Evolutionary conservation across 2,888 invertebrate species (phyloP).

Genomic region (Ormia ochracea): DNA sequence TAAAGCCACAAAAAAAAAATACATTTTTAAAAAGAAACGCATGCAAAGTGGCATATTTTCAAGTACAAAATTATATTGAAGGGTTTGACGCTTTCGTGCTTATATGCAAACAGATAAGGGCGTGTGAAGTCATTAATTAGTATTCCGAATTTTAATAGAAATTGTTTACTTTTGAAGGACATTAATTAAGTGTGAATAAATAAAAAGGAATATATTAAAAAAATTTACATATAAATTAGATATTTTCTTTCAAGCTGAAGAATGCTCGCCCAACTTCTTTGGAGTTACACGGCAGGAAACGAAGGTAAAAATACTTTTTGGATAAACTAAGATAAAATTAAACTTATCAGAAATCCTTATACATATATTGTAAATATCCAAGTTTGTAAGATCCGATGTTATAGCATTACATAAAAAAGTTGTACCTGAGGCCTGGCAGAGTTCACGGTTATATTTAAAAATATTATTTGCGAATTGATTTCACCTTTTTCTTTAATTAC

Average conservation of each 20-base stretch:
- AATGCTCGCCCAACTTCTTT: too few species aligned
- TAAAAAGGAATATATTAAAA: neutral
- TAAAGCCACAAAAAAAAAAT: slow-evolving; percentile 32
- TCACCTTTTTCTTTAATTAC: too few species aligned
- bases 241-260: neutral
- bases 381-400: too few species aligned
- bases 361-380: too few species aligned
- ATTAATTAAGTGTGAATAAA: slow-evolving; percentile 29
- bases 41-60: neutral
- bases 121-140: slow-evolving; percentile 61
- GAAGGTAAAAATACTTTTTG: too few species aligned
- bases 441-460: too few species aligned
- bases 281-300: too few species aligned
- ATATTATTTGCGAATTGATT: too few species aligned
- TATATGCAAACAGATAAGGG: slow-evolving; percentile 47
- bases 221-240: neutral
- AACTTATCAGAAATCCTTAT: too few species aligned
- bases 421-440: too few species aligned
- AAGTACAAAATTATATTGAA: slow-evolving; percentile 39
- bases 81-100: slow-evolving; percentile 42
- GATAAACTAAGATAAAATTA: too few species aligned
- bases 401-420: too few species aligned
- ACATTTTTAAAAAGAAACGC: neutral
- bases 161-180: slow-evolving; percentile 10
- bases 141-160: neutral